Conservation (phyloP, 2,797 vertebrate genomes). For the Lates japonicus region DNA sequence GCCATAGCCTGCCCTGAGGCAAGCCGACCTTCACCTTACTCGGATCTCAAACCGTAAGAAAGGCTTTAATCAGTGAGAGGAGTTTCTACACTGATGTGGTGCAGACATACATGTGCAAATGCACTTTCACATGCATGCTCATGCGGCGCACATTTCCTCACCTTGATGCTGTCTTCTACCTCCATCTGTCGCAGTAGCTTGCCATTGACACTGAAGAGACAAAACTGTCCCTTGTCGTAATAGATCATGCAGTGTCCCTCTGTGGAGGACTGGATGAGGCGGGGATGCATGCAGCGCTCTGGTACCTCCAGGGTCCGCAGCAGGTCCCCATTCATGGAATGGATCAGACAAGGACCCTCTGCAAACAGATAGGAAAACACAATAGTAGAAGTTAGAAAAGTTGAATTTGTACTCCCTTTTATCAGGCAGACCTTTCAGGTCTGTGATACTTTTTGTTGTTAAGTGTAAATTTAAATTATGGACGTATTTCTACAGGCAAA, state of each 20-base stretch:
- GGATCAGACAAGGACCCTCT: slow-evolving; percentile 99
- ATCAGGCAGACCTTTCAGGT: neutral
- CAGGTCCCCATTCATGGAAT: slow-evolving; percentile 99
- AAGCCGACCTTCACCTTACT: slow-evolving; percentile 48
- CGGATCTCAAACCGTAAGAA: slow-evolving; percentile 40
- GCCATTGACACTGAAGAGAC: slow-evolving; percentile 95
- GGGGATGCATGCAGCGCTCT: slow-evolving; percentile 88
- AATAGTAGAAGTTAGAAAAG: slow-evolving; percentile 2
- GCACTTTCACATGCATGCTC: neutral
- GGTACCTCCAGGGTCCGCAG: slow-evolving; percentile 93
- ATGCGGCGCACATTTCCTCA: slow-evolving; percentile 60
- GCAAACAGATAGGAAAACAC: slow-evolving; percentile 5
- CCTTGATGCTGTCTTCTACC: slow-evolving; percentile 93
- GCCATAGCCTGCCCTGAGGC: slow-evolving; percentile 55
- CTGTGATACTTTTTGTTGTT: neutral
- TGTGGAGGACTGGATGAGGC: slow-evolving; percentile 93
- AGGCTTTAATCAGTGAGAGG: slow-evolving; percentile 77
- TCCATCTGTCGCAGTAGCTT: slow-evolving; percentile 92
- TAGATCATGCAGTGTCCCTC: slow-evolving; percentile 97
- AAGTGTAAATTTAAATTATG: neutral
- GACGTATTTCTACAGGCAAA: neutral
- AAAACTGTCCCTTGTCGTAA: slow-evolving; percentile 94
- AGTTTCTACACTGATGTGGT: slow-evolving; percentile 50
- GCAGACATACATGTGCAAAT: slow-evolving; percentile 49
- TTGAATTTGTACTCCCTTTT: neutral